Evolutionary conservation across 37 sponge, comb jelly and placozoan genomes (phyloP).

Genomic region (Theonella swinhoei): DNA sequence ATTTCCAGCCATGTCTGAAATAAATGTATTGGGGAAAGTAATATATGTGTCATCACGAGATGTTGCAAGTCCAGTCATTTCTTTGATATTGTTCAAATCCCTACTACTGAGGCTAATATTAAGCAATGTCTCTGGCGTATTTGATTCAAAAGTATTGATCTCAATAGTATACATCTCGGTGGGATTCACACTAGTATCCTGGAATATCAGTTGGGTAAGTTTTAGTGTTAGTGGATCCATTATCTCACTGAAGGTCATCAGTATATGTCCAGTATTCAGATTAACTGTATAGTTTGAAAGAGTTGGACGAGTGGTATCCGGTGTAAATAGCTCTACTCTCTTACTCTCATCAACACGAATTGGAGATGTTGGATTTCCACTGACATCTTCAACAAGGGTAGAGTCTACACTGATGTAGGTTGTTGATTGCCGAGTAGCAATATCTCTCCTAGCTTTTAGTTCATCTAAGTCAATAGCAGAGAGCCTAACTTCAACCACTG

Average conservation of each 20-base stretch:
- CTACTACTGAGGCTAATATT: constrained; percentile 29
- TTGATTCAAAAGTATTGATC: constrained; percentile 16
- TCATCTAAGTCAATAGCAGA: constrained; percentile 70
- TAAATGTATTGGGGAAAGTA: constrained; percentile 50
- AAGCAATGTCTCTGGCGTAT: constrained; percentile 14
- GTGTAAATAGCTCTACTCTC: constrained; percentile 30
- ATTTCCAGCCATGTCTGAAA: constrained; percentile 69
- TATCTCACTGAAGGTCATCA: constrained; percentile 80
- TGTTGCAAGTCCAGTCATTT: constrained; percentile 36
- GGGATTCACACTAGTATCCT: background rate
- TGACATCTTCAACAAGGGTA: constrained; percentile 58
- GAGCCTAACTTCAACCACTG: constrained; percentile 36
- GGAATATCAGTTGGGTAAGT: constrained; percentile 23
- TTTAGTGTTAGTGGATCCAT: constrained; percentile 58
- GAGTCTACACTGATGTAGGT: constrained; percentile 64
- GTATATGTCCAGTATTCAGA: constrained; percentile 53
- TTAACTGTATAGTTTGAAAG: constrained; percentile 73
- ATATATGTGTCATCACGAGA: constrained; percentile 42
- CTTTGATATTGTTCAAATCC: constrained; percentile 79
- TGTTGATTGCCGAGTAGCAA: constrained; percentile 50
- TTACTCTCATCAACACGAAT: constrained; percentile 35
- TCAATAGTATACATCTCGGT: constrained; percentile 29
- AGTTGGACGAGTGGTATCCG: constrained; percentile 61
- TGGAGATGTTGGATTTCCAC: constrained; percentile 29
- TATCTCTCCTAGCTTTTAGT: constrained; percentile 49